phyloP scores from a whole-genome alignment of 2,113 vertebrate genomes.

The Toxostoma redivivum region DNA sequence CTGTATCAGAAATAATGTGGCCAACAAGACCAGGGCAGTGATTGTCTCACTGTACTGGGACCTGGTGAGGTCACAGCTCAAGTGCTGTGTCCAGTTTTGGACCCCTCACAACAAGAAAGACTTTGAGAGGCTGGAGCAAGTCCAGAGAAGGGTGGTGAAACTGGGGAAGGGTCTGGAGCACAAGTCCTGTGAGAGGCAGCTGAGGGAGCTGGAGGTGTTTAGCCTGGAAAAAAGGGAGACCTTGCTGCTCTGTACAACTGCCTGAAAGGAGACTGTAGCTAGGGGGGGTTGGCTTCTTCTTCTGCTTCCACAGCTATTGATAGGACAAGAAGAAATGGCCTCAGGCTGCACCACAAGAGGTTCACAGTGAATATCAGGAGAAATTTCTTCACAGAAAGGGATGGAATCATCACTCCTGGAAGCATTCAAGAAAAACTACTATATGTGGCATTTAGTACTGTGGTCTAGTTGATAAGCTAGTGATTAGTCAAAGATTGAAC shows the following conservation, averaged over 20 bases:
- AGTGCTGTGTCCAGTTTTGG: neutral
- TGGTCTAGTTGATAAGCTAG: neutral
- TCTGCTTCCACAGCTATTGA: accelerated
- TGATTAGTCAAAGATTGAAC: neutral
- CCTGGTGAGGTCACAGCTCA: neutral
- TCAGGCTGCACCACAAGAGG: neutral
- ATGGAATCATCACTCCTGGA: neutral
- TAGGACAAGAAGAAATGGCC: neutral
- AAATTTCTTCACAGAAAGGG: neutral
- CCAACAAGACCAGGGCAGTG: too few relatives aligned
- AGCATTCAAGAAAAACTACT: neutral
- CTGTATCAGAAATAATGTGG: neutral
- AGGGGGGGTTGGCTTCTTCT: neutral
- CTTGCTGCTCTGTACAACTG: too few relatives aligned
- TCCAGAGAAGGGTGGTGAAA: neutral
- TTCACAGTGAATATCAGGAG: neutral
- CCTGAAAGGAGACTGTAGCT: neutral
- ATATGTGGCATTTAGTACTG: neutral
- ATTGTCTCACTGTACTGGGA: neutral
- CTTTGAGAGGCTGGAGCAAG: accelerated
- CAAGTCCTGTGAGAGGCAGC: neutral
- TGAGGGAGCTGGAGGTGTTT: neutral
- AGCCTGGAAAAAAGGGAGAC: neutral
- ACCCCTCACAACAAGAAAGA: neutral
- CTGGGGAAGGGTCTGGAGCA: neutral